Percentiles rank a stretch among this genome's conserved stretches.
These are phyloP conservation scores for Colossoma macropomum DNA, from an alignment of 2,113 vertebrate genomes.

Conservation along the genomic window DNA sequence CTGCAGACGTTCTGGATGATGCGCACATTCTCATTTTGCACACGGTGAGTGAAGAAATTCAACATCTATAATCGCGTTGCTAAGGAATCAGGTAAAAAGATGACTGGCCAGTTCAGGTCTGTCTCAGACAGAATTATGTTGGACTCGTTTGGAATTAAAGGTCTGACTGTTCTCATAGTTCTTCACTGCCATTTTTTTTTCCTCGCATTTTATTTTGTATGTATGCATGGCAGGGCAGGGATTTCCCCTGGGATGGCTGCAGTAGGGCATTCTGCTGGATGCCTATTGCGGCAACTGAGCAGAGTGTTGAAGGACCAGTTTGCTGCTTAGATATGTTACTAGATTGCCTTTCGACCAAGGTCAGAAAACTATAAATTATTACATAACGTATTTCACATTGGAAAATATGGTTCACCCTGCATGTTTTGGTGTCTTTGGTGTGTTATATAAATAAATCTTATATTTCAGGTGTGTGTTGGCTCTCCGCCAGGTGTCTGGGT, in stretches of 20 bases:
- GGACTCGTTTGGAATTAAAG: too few species aligned
- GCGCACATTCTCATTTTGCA: slow-evolving; percentile 90
- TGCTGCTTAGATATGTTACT: slow-evolving; percentile 91
- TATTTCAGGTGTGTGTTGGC: slow-evolving; percentile 84
- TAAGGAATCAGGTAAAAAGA: not conserved
- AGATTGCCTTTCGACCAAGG: slow-evolving; percentile 79
- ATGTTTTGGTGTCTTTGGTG: not conserved
- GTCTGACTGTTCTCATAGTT: too few species aligned
- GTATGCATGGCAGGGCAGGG: slow-evolving; percentile 81
- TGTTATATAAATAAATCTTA: not conserved
- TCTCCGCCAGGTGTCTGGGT: slow-evolving; percentile 94
- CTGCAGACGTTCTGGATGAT: slow-evolving; percentile 83
- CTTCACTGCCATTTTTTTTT: not conserved
- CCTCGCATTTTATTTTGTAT: not conserved
- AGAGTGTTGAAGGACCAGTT: slow-evolving; percentile 78
- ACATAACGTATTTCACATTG: not conserved
- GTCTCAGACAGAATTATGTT: too few species aligned
- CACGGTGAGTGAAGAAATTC: slow-evolving; percentile 72
- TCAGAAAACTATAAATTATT: slow-evolving; percentile 50
- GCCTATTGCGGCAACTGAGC: slow-evolving; percentile 68
- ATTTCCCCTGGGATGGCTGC: slow-evolving; percentile 93
- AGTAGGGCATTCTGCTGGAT: slow-evolving; percentile 91
- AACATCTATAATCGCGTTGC: not conserved
- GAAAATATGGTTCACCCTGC: not conserved
- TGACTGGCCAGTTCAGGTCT: too few species aligned